phyloP scores from a whole-genome alignment of 2,888 invertebrate species.

The Microctonus brassicae region DNA sequence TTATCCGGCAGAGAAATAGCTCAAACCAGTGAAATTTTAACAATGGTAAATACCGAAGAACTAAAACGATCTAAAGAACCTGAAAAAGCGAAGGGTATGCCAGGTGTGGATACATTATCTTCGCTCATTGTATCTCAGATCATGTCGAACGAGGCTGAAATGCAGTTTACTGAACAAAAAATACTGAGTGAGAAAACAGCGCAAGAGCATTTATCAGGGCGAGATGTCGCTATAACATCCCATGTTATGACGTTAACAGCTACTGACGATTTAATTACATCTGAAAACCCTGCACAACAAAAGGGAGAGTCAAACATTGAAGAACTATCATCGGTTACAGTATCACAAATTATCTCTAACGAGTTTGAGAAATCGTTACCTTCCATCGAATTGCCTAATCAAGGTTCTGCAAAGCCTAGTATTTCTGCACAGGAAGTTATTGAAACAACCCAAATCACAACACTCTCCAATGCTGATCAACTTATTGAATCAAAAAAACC shows the following conservation, averaged over 20 bases:
- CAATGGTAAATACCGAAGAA: slow-evolving; percentile 53
- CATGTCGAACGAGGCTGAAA: slow-evolving; percentile 48
- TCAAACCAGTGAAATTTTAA: slow-evolving; percentile 54
- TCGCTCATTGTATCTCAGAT: slow-evolving; percentile 48
- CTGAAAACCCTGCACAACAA: slow-evolving; percentile 49
- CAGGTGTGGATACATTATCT: slow-evolving; percentile 44
- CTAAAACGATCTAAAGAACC: slow-evolving; percentile 48
- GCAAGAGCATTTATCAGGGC: slow-evolving; percentile 59
- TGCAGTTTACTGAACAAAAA: slow-evolving; percentile 42
- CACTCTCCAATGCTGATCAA: slow-evolving; percentile 48
- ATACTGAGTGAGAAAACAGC: slow-evolving; percentile 57
- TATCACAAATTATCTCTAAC: slow-evolving; percentile 46
- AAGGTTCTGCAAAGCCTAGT: slow-evolving; percentile 63
- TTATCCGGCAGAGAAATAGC: slow-evolving; percentile 62
- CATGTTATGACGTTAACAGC: slow-evolving; percentile 56
- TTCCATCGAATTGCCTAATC: slow-evolving; percentile 52
- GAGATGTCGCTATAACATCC: slow-evolving; percentile 55
- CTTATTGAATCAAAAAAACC: slow-evolving; percentile 47
- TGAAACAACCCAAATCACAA: slow-evolving; percentile 49
- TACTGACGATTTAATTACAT: slow-evolving; percentile 52
- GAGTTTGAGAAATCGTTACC: slow-evolving; percentile 48
- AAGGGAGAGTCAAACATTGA: slow-evolving; percentile 53
- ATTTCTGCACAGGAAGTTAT: slow-evolving; percentile 60
- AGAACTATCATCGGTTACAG: slow-evolving; percentile 42
- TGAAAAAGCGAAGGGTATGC: slow-evolving; percentile 43